These are phyloP conservation scores for Galendromus occidentalis DNA, from an alignment of 1,140 invertebrate genomes.

Conservation along the genomic window DNA sequence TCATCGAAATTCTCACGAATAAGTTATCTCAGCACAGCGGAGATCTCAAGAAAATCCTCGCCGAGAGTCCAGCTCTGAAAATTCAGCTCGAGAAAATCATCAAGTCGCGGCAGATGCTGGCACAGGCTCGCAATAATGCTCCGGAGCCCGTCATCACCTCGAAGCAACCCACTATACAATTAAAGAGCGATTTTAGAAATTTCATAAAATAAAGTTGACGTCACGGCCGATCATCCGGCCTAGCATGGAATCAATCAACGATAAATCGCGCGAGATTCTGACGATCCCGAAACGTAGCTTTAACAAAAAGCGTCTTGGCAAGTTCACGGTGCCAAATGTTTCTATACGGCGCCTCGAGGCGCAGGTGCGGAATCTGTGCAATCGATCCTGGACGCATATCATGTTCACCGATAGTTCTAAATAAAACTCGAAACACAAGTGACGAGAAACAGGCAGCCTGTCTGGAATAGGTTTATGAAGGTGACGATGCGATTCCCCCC, in stretches of 20 bases:
- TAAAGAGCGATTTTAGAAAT: conserved; percentile 3
- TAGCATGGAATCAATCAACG: background rate
- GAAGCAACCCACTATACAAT: conserved; percentile 3
- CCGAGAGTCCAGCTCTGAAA: background rate
- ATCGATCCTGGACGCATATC: too few relatives aligned
- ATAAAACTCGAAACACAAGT: too few relatives aligned
- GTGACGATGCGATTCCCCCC: too few relatives aligned
- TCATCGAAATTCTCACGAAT: background rate
- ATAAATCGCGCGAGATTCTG: too few relatives aligned
- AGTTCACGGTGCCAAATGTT: too few relatives aligned
- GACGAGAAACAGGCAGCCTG: too few relatives aligned
- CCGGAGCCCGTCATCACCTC: background rate
- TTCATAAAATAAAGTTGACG: background rate
- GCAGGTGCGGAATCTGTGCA: too few relatives aligned
- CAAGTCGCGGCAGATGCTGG: background rate
- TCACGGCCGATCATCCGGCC: background rate
- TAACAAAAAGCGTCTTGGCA: too few relatives aligned
- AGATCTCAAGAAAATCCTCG: background rate
- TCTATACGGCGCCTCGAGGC: too few relatives aligned
- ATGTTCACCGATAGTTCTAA: too few relatives aligned
- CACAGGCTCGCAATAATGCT: background rate
- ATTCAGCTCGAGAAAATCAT: background rate
- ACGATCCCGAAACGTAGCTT: too few relatives aligned
- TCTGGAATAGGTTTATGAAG: too few relatives aligned
- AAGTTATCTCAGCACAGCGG: background rate